A percentile compares a stretch with the other conserved stretches of the same genome.
phyloP scores from a whole-genome alignment of 2,797 vertebrate species.

The Liparis tanakae region DNA sequence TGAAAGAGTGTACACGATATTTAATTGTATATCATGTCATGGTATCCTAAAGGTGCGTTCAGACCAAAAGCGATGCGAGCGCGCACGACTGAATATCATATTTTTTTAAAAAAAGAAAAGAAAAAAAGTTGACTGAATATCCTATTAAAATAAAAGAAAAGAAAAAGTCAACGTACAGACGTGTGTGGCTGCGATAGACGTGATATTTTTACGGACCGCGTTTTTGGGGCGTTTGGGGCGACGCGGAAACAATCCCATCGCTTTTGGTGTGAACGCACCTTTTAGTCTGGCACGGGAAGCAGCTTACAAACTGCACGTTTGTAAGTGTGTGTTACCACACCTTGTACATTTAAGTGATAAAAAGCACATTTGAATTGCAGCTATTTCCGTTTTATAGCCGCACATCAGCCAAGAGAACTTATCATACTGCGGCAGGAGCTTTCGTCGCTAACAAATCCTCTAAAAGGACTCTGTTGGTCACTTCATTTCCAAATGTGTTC shows the following conservation, averaged over 20 bases:
- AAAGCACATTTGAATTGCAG: slow-evolving; percentile 28
- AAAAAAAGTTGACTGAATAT: no score
- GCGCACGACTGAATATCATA: no score
- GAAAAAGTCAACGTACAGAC: no score
- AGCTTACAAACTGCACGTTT: neutral
- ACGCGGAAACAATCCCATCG: no score
- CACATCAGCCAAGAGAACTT: slow-evolving; percentile 10
- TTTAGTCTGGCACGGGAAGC: neutral
- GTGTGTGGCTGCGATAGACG: no score
- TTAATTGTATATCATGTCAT: neutral
- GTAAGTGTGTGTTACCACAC: neutral
- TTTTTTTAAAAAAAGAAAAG: no score
- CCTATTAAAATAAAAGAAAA: no score
- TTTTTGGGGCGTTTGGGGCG: no score
- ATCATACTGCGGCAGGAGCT: neutral
- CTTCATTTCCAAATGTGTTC: neutral
- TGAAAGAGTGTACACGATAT: neutral
- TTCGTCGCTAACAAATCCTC: slow-evolving; percentile 2
- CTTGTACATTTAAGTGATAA: slow-evolving; percentile 14
- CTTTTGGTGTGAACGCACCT: no score
- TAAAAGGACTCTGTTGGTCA: slow-evolving; percentile 2
- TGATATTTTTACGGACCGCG: no score
- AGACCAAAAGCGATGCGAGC: no score
- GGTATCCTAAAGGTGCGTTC: neutral
- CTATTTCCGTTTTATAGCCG: slow-evolving; percentile 22